A percentile compares a stretch with the other conserved stretches of the same genome.
phyloP scores from a whole-genome alignment of 1,140 invertebrate genomes.

The Macrotrachela quadricornifera region DNA sequence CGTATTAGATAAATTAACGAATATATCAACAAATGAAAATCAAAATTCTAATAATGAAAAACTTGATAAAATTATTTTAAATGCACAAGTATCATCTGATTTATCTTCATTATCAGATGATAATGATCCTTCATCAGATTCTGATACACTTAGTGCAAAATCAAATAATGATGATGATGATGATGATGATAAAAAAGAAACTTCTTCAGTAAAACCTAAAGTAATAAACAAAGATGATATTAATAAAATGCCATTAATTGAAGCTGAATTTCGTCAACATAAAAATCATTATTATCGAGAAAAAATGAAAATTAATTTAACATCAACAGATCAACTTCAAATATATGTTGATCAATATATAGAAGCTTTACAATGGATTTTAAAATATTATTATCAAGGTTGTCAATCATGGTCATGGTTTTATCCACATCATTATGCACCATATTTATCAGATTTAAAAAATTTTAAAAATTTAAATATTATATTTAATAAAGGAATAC shows the following conservation, averaged over 20 bases:
- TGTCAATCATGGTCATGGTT: slow-evolving; percentile 92
- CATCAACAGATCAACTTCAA: slow-evolving; percentile 45
- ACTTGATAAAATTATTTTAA: no score
- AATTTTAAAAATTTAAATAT: slow-evolving; percentile 37
- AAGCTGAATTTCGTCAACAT: slow-evolving; percentile 54
- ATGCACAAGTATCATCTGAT: no score
- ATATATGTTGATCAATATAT: slow-evolving; percentile 70
- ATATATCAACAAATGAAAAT: no score
- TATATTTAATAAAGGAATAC: slow-evolving; percentile 55
- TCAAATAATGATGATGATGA: no score
- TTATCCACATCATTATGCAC: slow-evolving; percentile 85
- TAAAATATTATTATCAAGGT: slow-evolving; percentile 86
- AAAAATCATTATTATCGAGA: slow-evolving; percentile 75
- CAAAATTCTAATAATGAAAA: no score
- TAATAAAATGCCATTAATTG: slow-evolving; percentile 16
- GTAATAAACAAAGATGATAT: slow-evolving; percentile 9
- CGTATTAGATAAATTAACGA: no score
- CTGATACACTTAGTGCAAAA: no score
- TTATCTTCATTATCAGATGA: no score
- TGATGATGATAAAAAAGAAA: no score
- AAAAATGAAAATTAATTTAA: slow-evolving; percentile 50
- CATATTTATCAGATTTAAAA: slow-evolving; percentile 75
- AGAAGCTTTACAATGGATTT: slow-evolving; percentile 77
- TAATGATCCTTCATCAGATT: no score
- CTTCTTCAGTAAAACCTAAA: slow-evolving; percentile 12